Evolutionary conservation across 1,140 invertebrate genomes (phyloP), one percentile per base, ranked within the genome.

Genomic region (Lepidurus apus): DNA sequence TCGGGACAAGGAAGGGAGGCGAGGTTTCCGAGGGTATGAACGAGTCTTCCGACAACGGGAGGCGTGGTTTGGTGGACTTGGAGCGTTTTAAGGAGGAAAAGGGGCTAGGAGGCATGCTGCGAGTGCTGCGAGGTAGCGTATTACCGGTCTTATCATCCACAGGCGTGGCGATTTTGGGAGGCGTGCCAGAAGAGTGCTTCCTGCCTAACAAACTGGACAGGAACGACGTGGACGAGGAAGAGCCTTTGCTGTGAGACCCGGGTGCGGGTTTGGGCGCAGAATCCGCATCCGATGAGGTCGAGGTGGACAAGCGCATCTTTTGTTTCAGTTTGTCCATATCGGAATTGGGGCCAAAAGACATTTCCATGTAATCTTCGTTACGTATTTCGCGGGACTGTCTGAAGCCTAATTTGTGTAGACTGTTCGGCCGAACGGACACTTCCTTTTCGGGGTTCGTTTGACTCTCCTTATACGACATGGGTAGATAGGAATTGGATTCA

Each of bases 351-450:
- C 77, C 65, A 44, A 78, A 80, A 0, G 73, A 43, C 79, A 80
- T 80, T 74, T 80, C 79, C 79, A 80, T 80, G 76, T 77, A 80
- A 42, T 80, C 42, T 11, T 77, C 77, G 9, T 79, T 74, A 17
- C 77, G 45, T 11, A 43, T 73, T n/a, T 80, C 79, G n/a, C 79
- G 76, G n/a, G 79, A 80, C 26, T 80, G 45, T 45, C 79, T 11
- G 17, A 17, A 65, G 13, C 53, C 21, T 21, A 17, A 8, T 17
- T 65, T 65, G 4, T 65, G 53, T 7, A 65, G 53, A 65, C 53
- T 65, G 13, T 65, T 65, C 13, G 53, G 53, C 2, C 53, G 53
- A 17, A 47, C 53, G 53, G 13, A 8, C 47, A 78, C 43, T 77
- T 44, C 21, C 75, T 47, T 17, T 75, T 77, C 21, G 79, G 53